A percentile compares a stretch with the other conserved stretches of the same genome.
Conservation (phyloP, 2,113 vertebrate genomes). For the Stomatorhinus ivindoensis region DNA sequence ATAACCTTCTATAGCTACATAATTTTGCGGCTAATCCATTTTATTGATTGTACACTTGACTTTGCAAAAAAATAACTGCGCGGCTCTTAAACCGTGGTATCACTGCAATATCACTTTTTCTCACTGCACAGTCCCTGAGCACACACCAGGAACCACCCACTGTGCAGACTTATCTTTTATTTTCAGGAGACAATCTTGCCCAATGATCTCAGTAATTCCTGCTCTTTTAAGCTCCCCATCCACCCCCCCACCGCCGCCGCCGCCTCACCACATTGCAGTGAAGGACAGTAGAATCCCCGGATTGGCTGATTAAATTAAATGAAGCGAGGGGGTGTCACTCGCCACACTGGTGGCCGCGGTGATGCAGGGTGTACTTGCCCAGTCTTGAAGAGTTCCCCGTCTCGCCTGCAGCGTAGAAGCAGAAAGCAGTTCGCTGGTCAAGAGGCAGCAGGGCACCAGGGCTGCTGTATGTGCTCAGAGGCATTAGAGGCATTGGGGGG, state of each 20-base stretch:
- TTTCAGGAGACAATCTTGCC: slow-evolving; percentile 46
- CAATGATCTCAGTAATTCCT: slow-evolving; percentile 38
- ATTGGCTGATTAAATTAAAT: slow-evolving; percentile 14
- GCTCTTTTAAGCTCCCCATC: slow-evolving; percentile 36
- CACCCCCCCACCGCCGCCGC: neutral
- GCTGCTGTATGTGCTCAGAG: neutral
- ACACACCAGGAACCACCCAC: slow-evolving; percentile 38
- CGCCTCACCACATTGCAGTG: slow-evolving; percentile 31
- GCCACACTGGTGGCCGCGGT: neutral
- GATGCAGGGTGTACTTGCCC: slow-evolving; percentile 27
- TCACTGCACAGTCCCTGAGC: slow-evolving; percentile 35
- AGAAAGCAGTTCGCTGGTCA: slow-evolving; percentile 39
- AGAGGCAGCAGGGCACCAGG: slow-evolving; percentile 24
- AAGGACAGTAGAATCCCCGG: slow-evolving; percentile 33
- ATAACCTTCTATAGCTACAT: slow-evolving; percentile 59
- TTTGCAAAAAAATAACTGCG: slow-evolving; percentile 28
- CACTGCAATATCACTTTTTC: slow-evolving; percentile 48
- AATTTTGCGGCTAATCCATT: slow-evolving; percentile 60
- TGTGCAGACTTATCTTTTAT: slow-evolving; percentile 44
- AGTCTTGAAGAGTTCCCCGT: slow-evolving; percentile 55
- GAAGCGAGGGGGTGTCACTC: neutral
- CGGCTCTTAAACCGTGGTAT: slow-evolving; percentile 48
- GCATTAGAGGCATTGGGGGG: slow-evolving; percentile 43
- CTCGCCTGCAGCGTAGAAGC: slow-evolving; percentile 33
- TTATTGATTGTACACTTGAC: slow-evolving; percentile 60